Evolutionary conservation across 2,888 invertebrate species (phyloP), one percentile per base, ranked within the genome.

Genomic region (Drosophila austrosaltans): DNA sequence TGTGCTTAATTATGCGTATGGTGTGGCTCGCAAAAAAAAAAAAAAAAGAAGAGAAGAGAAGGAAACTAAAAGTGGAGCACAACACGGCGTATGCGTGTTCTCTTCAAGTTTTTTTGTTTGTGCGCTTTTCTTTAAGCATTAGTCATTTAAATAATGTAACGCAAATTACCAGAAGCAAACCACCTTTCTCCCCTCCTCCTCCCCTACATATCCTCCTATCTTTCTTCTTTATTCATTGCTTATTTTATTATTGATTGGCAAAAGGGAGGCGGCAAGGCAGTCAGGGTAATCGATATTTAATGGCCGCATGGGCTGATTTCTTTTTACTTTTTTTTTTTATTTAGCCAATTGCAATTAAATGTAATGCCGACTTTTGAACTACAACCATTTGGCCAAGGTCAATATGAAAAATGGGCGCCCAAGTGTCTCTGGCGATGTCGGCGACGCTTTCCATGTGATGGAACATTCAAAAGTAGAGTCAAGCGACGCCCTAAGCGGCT

Each of bases 61-160:
- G n/a, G 12, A 28, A 20, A 54, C n/a, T 32, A 63, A 67, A 65
- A 75, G 68, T 69, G 62, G 72, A 62, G 70, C 70, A 64, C 59
- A 72, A 68, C 72, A 58, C 69, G 81, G 77, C 83, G 74, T 83
- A 79, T 82, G 83, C 83, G 86, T 82, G 86, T 72, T 79, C 67
- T 65, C 32, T 53, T 20, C 44, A 20, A 44, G 20, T 44, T 20
- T 48, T 48, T 20, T 48, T 48, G 22, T 48, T 22, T 48, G 48
- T 12, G 48, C 48, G 58, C 57, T 65, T 63, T 53, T 63, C 77
- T 28, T 57, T 68, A 64, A 76, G 76, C 81, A 79, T 81, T 77
- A 68, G 69, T 72, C 81, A 81, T 77, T 73, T 73, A 54, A 72
- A 67, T 80, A 81, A 81, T 72, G 64, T 66, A 59, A 74, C 69